Evolutionary conservation across 1,140 invertebrate species (phyloP), one percentile per base, ranked within the genome.

Genomic region (Drosophila aff.): DNA sequence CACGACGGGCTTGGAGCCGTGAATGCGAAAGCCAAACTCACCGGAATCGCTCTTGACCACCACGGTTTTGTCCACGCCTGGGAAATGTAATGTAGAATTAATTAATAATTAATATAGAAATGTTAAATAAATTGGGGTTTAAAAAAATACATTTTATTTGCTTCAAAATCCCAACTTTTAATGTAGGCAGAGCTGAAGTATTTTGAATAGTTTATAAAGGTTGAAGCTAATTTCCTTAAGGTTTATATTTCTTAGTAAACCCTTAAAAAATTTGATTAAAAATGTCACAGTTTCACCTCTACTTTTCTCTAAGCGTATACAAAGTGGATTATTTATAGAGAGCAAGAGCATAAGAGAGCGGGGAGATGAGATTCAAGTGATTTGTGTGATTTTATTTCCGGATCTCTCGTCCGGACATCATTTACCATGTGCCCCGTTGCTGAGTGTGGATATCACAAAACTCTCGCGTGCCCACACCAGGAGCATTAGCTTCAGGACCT

Each of bases 1-100:
- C 2, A 99, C 97, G 1, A 99, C 98, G 1, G 98, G 98, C 80
- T 98, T 97, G 62, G 97, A 98, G 13, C 98, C 98, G 82, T 99
- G 97, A 80, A 99, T 98, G 52, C 98, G 95, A 90, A 99, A 98
- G 13, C 98, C 98, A 93, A 99, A 99, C 91, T 99, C 98, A 10
- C 97, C 97, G 18, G 96, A 96, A 62, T 97, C 95, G 47, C 97
- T 95, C 74, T 95, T 95, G 1, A 98, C 96, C 44, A 96, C 94
- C 16, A 98, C 96, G 33, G 95, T 96, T 92, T 98, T 97, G 93
- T 98, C 97, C 91, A 96, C 96, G 92, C 97, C 97, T 98, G 94
- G 15, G 26, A 31, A 28, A n/a, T 11, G n/a, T 38, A 21, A 61
- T 94, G 94, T 52, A 61, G 2, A 21, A n/a, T 23, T 23, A 23